Percentiles rank a stretch among this genome's conserved stretches.
phyloP scores from a whole-genome alignment of 2,113 vertebrate genomes.

The Danionella cerebrum region DNA sequence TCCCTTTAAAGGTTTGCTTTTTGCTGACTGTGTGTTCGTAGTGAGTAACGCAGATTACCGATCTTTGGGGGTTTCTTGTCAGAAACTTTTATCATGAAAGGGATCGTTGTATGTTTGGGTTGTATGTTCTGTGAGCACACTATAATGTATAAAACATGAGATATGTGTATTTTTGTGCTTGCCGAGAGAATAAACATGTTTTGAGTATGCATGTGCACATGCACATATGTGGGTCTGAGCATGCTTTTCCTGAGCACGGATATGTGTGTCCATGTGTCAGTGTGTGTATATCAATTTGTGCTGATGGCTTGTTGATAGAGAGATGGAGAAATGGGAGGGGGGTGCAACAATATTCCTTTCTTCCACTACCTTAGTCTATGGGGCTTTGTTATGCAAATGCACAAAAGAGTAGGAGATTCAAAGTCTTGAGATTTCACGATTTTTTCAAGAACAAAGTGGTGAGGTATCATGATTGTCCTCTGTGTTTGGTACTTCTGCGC shows the following conservation, averaged over 20 bases:
- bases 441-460: conserved; percentile 65
- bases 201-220: not conserved
- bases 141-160: conserved; percentile 25
- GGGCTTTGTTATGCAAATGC: conserved; percentile 99
- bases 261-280: no score
- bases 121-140: not conserved
- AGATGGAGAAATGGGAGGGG: conserved; percentile 36
- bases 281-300: conserved; percentile 29
- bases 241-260: conserved; percentile 7
- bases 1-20: conserved; percentile 88
- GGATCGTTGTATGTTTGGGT: conserved; percentile 24
- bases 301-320: conserved; percentile 51
- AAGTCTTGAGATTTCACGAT: conserved; percentile 67
- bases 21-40: conserved; percentile 76
- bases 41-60: conserved; percentile 73
- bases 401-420: conserved; percentile 92
- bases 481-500: conserved; percentile 84
- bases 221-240: conserved; percentile 1
- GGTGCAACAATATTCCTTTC: conserved; percentile 83
- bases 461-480: conserved; percentile 94
- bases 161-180: conserved; percentile 35
- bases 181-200: conserved; percentile 1
- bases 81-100: conserved; percentile 76
- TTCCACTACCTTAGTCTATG: conserved; percentile 78
- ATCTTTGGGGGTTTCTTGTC: conserved; percentile 86